Percentiles rank a stretch among this genome's conserved stretches.
Conservation (phyloP, 2,797 vertebrate genomes). For the Zenarchopterus dispar region DNA sequence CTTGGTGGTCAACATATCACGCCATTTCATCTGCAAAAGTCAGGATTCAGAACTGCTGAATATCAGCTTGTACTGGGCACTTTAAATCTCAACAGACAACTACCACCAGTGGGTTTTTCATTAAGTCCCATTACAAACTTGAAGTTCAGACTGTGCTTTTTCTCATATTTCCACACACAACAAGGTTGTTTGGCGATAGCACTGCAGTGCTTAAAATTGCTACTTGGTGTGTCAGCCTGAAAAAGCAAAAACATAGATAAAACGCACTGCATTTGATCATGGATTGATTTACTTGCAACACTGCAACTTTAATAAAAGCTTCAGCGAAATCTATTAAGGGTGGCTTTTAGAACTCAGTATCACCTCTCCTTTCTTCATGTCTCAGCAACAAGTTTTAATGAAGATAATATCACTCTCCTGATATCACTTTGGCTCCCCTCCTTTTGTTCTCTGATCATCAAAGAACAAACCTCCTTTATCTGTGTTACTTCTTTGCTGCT, state of each 20-base stretch:
- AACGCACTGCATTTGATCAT: background rate
- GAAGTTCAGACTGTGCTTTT: no score
- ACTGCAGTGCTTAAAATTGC: no score
- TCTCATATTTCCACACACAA: no score
- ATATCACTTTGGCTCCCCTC: conserved; percentile 4
- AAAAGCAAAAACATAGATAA: background rate
- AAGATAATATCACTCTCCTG: conserved; percentile 19
- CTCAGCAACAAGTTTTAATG: conserved; percentile 22
- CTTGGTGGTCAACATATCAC: no score
- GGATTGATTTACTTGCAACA: conserved; percentile 9
- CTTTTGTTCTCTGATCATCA: conserved; percentile 3
- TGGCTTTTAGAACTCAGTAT: conserved; percentile 8
- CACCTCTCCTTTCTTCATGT: conserved; percentile 1
- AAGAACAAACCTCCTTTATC: background rate
- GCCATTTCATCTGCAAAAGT: no score
- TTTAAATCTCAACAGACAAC: no score
- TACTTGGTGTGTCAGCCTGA: no score
- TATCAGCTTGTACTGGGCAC: no score
- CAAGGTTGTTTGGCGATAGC: no score
- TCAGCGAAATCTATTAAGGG: conserved; percentile 5
- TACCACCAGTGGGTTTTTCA: no score
- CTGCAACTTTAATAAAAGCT: conserved; percentile 17
- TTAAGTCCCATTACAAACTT: no score
- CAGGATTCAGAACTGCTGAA: no score
- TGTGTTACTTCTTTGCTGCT: background rate